Percentiles rank a stretch among this genome's conserved stretches.
phyloP scores from a whole-genome alignment of 64 coral and sea anemone genomes.

The Actinia equina region DNA sequence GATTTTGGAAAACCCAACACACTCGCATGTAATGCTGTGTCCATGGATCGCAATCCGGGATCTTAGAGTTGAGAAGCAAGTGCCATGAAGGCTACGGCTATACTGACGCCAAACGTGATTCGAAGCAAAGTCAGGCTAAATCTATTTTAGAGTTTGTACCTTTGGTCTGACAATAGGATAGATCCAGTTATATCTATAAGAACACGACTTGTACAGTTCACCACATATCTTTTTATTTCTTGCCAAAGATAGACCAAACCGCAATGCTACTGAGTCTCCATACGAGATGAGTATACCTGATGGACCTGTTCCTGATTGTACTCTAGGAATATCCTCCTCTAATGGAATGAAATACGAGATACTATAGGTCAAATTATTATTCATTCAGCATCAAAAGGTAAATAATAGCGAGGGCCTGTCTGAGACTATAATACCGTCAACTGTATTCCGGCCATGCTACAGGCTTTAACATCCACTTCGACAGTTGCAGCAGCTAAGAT shows the following conservation, averaged over 20 bases:
- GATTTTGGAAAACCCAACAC: neutral
- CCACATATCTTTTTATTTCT: neutral
- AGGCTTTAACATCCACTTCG: too few species aligned
- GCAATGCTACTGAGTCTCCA: constrained; percentile 64
- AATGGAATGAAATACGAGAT: neutral
- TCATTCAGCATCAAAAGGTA: too few species aligned
- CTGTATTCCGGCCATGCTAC: too few species aligned
- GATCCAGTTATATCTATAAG: constrained; percentile 74
- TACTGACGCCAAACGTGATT: too few species aligned
- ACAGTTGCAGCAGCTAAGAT: too few species aligned
- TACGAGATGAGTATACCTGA: constrained; percentile 54
- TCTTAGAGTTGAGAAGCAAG: too few species aligned
- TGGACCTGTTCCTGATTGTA: neutral
- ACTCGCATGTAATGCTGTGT: neutral
- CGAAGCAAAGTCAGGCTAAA: too few species aligned
- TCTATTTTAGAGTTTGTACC: too few species aligned
- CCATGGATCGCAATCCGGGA: too few species aligned
- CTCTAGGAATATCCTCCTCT: neutral
- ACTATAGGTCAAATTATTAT: neutral
- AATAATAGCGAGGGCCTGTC: too few species aligned
- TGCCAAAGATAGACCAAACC: constrained; percentile 54
- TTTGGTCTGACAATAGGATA: constrained; percentile 69
- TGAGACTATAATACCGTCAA: too few species aligned
- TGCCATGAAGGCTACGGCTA: too few species aligned
- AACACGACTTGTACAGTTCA: constrained; percentile 34